These are phyloP conservation scores for Tetrapedia diversipes DNA, from an alignment of 2,888 invertebrate genomes.

Conservation along the genomic window DNA sequence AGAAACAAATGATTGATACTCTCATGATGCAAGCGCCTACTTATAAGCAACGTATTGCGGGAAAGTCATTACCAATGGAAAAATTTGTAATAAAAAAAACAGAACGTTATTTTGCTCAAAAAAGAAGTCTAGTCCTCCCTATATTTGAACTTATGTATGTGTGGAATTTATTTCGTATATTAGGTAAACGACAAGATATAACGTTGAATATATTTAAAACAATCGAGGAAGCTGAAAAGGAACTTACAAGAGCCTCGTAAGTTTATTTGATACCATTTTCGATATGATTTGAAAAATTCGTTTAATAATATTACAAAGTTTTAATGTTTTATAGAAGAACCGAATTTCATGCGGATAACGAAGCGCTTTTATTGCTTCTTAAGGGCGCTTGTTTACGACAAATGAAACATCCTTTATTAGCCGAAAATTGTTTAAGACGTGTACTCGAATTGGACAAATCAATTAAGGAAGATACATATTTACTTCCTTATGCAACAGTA, in stretches of 20 bases:
- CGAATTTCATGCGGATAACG: slow-evolving; percentile 88
- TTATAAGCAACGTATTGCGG: slow-evolving; percentile 95
- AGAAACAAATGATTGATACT: slow-evolving; percentile 85
- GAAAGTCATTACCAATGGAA: slow-evolving; percentile 98
- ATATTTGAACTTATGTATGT: slow-evolving; percentile 94
- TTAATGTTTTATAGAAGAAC: slow-evolving; percentile 70
- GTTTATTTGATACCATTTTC: slow-evolving; percentile 44
- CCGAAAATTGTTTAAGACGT: slow-evolving; percentile 89
- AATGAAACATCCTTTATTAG: slow-evolving; percentile 90
- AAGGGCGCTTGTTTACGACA: slow-evolving; percentile 93
- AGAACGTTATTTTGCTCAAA: slow-evolving; percentile 90
- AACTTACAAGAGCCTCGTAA: slow-evolving; percentile 71
- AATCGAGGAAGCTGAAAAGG: slow-evolving; percentile 84
- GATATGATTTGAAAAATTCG: not conserved
- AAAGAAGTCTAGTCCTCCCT: slow-evolving; percentile 90
- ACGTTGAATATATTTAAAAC: slow-evolving; percentile 87
- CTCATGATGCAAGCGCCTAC: slow-evolving; percentile 91
- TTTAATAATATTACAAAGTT: not conserved
- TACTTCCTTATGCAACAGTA: slow-evolving; percentile 93
- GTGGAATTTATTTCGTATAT: slow-evolving; percentile 95
- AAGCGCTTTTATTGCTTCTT: slow-evolving; percentile 89
- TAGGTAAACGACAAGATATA: slow-evolving; percentile 88
- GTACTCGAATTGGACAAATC: slow-evolving; percentile 88
- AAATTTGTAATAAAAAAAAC: slow-evolving; percentile 96
- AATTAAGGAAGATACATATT: slow-evolving; percentile 91